Evolutionary conservation across 2,797 vertebrate species (phyloP).

Genomic region (Cryptoblepharus egeriae): DNA sequence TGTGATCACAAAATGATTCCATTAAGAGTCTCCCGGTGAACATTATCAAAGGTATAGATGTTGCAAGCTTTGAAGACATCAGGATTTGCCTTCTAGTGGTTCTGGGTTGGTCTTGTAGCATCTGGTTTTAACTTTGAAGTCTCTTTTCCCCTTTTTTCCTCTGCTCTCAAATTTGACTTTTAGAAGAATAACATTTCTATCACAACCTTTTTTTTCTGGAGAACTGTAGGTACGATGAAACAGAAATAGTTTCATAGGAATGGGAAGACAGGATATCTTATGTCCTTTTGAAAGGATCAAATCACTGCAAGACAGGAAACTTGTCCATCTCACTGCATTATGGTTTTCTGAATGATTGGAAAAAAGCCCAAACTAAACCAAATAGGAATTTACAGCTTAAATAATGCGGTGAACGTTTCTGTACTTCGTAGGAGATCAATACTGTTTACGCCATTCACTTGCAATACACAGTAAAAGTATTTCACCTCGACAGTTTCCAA

Average conservation of each 20-base stretch:
- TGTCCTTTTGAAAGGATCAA: slow-evolving; percentile 41
- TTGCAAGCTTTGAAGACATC: slow-evolving; percentile 34
- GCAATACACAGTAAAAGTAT: slow-evolving; percentile 70
- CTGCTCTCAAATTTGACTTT: slow-evolving; percentile 43
- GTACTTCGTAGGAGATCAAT: slow-evolving; percentile 76
- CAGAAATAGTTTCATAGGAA: slow-evolving; percentile 40
- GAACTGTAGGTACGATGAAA: slow-evolving; percentile 53
- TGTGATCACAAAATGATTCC: neutral
- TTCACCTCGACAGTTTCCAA: slow-evolving; percentile 68
- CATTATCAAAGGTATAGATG: slow-evolving; percentile 25
- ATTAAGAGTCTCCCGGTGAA: slow-evolving; percentile 40
- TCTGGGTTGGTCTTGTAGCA: slow-evolving; percentile 44
- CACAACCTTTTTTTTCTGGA: slow-evolving; percentile 17
- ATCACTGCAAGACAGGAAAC: slow-evolving; percentile 50
- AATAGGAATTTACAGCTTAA: slow-evolving; percentile 73
- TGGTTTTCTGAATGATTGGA: slow-evolving; percentile 56
- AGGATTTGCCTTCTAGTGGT: slow-evolving; percentile 10
- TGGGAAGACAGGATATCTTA: slow-evolving; percentile 31
- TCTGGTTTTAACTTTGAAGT: slow-evolving; percentile 50
- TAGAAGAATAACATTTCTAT: neutral
- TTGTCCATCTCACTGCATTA: neutral
- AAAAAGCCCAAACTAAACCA: slow-evolving; percentile 71
- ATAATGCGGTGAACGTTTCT: slow-evolving; percentile 66
- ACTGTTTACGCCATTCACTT: slow-evolving; percentile 71
- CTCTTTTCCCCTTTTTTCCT: slow-evolving; percentile 44